phyloP scores from a whole-genome alignment of 2,797 vertebrate genomes.

The Catamblyrhynchus diadema region DNA sequence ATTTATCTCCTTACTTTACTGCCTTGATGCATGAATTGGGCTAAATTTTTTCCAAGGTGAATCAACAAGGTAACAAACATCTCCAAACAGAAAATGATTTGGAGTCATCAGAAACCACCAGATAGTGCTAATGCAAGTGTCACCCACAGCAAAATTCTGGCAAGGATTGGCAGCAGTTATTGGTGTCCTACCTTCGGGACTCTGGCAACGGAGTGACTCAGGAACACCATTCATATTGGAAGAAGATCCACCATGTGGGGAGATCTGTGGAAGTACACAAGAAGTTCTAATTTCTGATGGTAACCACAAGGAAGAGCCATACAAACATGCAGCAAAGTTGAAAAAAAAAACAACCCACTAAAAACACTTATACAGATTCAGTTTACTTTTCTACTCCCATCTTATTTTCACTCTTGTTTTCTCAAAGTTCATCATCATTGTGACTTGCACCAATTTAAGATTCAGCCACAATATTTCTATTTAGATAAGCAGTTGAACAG shows the following conservation, averaged over 20 bases:
- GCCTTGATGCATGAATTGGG: rapidly evolving
- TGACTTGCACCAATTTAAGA: neutral
- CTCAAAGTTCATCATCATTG: neutral
- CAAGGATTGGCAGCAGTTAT: neutral
- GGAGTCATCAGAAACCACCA: neutral
- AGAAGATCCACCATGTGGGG: conserved; percentile 79
- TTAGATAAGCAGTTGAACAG: neutral
- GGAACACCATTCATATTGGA: conserved; percentile 84
- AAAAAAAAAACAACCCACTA: neutral
- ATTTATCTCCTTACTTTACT: neutral
- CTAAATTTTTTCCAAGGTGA: neutral
- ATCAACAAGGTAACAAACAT: neutral
- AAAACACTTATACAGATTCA: neutral
- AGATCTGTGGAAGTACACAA: conserved; percentile 73
- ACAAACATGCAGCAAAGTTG: neutral
- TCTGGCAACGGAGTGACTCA: conserved; percentile 76
- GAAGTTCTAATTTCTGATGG: neutral
- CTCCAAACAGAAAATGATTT: neutral
- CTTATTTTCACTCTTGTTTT: neutral
- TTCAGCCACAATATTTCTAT: neutral
- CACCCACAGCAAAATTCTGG: neutral
- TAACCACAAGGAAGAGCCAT: neutral
- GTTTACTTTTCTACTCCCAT: neutral
- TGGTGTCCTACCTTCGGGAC: conserved; percentile 84
- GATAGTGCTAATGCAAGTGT: neutral